Base-by-base conservation (phyloP, 2,888 invertebrate species). In the Acronicta alni region DNA sequence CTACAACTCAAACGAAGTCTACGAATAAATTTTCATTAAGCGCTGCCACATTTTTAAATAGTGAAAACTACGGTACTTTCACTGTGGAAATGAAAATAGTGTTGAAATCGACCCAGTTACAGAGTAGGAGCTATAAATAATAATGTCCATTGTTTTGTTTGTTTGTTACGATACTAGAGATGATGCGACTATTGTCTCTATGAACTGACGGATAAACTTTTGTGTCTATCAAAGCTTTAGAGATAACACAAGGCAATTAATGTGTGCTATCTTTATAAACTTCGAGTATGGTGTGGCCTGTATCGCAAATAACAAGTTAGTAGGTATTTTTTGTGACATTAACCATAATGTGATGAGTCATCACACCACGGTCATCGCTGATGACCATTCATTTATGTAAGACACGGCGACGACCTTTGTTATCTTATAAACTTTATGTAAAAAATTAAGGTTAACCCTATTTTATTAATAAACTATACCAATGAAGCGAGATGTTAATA, bases 401-500 rank as follows among this genome's bases (percentile, higher is more conserved):
- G 20, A 20, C 20, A 5, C 20, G 20, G 20, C 20, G 5, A 20
- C 20, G 5, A 20, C 2, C 20, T 20, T 20, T 20, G 5, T 20
- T n/a, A n/a, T n/a, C n/a, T n/a, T n/a, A n/a, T n/a, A n/a, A n/a
- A n/a, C n/a, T n/a, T n/a, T n/a, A n/a, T n/a, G n/a, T n/a, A n/a
- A n/a, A n/a, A n/a, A n/a, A n/a, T n/a, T n/a, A n/a, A n/a, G n/a
- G n/a, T n/a, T n/a, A n/a, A n/a, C n/a, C n/a, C n/a, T n/a, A n/a
- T n/a, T n/a, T n/a, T n/a, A n/a, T n/a, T n/a, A n/a, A n/a, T n/a
- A n/a, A n/a, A n/a, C n/a, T n/a, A n/a, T n/a, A n/a, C n/a, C n/a
- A n/a, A n/a, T n/a, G n/a, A n/a, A n/a, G n/a, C n/a, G n/a, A n/a
- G 2, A 20, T 38, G 49, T 32, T 57, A 61, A 54, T 41, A 43